Conservation (phyloP, 2,888 invertebrate species). For the Listrodromus nycthemerus region DNA sequence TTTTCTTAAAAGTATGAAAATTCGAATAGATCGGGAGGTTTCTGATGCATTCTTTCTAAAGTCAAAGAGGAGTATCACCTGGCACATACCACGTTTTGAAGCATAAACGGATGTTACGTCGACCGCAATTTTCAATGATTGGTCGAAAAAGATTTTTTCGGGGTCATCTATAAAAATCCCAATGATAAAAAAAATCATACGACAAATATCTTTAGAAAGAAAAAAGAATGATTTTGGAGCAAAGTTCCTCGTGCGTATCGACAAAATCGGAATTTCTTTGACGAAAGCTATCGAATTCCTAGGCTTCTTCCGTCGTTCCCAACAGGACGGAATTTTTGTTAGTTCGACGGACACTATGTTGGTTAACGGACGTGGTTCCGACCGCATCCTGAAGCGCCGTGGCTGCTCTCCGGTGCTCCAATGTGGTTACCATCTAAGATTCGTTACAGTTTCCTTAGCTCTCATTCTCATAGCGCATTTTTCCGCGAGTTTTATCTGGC, state of each 20-base stretch:
- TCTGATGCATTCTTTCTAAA: too few relatives aligned
- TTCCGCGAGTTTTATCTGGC: background rate
- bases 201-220: too few relatives aligned
- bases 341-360: background rate
- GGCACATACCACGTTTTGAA: too few relatives aligned
- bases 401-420: background rate
- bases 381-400: constrained; percentile 41
- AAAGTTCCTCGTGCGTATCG: background rate
- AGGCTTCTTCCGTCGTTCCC: background rate
- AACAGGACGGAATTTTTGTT: background rate
- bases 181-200: too few relatives aligned
- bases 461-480: background rate
- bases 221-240: background rate
- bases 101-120: too few relatives aligned
- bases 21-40: too few relatives aligned
- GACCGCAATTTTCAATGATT: too few relatives aligned
- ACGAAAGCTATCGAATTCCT: background rate
- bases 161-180: too few relatives aligned
- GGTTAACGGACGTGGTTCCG: constrained; percentile 52
- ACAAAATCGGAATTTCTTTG: background rate
- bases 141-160: too few relatives aligned
- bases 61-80: too few relatives aligned
- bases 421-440: background rate
- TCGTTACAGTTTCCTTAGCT: background rate
- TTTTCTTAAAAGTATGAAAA: too few relatives aligned